Evolutionary conservation across 2,888 invertebrate species (phyloP), one percentile per base, ranked within the genome.

Genomic region (Trichogramma evanescens): DNA sequence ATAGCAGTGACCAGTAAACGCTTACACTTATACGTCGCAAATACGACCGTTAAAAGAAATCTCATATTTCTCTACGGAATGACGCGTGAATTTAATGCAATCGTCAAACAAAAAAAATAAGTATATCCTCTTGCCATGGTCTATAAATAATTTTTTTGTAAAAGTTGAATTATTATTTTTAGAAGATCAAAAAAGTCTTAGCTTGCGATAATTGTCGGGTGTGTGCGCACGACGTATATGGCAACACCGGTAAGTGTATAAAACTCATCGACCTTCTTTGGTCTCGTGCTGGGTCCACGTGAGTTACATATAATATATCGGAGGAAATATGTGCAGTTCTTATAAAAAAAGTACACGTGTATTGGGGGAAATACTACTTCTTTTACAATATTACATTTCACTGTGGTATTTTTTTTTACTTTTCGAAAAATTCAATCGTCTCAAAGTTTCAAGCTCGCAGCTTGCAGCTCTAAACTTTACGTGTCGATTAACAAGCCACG

Each of bases 271-370:
- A 51, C 48, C 57, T 50, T 59, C 58, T 56, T 63, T 43, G 49
- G 56, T 59, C 68, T 64, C 66, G 67, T 67, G 66, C 61, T n/a
- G 53, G 45, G 59, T 63, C 66, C 66, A 69, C 66, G 68, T 67
- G 69, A 68, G 61, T 10, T 50, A 43, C 10, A 26, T 26, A 26
- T 26, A 26, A 26, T 26, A 26, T 26, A 26, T 26, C 26, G 26
- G 26, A 26, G 26, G 59, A 41, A 54, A 55, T 57, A 50, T 53
- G 26, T 26, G 53, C n/a, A 61, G 44, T 50, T 43, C 40, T 26
- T 26, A 26, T 26, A 26, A 26, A 26, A 26, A 26, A 26, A 26
- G 26, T 53, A 48, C 60, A 56, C 53, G 49, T 60, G 56, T 50
- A 56, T 46, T 46, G 9, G 46, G 7, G 8, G 5, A 9, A 10